These are phyloP conservation scores for Rhipidura dahli DNA, from an alignment of 2,113 vertebrate species.

Conservation along the genomic window DNA sequence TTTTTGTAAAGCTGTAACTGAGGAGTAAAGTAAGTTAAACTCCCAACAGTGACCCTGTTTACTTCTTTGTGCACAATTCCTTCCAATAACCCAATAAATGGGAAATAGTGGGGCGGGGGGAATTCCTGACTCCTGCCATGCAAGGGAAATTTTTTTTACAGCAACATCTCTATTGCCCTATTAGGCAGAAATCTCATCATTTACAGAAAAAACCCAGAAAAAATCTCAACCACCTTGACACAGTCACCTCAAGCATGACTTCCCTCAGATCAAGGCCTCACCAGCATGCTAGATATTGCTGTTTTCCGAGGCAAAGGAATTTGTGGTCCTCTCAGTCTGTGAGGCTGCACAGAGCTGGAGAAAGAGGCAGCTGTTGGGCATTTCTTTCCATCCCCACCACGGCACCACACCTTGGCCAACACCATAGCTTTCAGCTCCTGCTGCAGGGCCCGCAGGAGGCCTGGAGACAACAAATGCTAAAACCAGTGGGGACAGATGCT, in stretches of 20 bases:
- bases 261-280: neutral
- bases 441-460: neutral
- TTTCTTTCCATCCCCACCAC: neutral
- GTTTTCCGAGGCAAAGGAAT: neutral
- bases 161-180: neutral
- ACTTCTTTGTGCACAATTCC: neutral
- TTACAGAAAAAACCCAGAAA: neutral
- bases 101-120: neutral
- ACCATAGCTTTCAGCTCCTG: neutral
- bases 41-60: neutral
- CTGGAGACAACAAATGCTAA: neutral
- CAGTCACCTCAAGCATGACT: neutral
- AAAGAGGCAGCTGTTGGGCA: neutral
- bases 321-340: neutral
- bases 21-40: neutral
- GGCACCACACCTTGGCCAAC: neutral
- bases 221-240: neutral
- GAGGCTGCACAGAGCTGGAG: neutral
- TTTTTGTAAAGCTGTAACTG: neutral
- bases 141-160: neutral
- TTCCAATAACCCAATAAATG: neutral
- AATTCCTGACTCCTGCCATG: neutral
- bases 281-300: neutral
- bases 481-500: neutral
- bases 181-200: neutral